Percentiles rank a stretch among this genome's conserved stretches.
Conservation (phyloP, 2,797 vertebrate species). For the Malacoctenus gilli region DNA sequence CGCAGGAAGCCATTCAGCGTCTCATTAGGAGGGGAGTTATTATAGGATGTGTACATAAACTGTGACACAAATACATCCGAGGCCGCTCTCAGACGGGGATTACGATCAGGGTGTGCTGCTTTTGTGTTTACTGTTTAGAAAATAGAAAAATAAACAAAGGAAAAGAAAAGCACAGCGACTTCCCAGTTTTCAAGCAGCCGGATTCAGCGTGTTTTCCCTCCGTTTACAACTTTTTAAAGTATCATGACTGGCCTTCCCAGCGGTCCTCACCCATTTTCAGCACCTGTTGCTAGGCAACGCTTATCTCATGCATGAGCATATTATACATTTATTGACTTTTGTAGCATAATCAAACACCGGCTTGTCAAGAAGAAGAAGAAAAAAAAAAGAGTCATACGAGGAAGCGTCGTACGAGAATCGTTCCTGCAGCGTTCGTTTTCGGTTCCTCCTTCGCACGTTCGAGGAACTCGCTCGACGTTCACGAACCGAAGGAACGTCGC, state of each 20-base stretch:
- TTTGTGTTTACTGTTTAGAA: too few relatives aligned
- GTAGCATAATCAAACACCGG: neutral
- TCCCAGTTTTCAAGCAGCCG: neutral
- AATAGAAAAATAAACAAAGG: too few relatives aligned
- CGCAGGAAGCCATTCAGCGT: neutral
- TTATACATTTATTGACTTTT: neutral
- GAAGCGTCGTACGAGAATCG: too few relatives aligned
- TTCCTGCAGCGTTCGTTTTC: too few relatives aligned
- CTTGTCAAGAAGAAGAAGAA: neutral
- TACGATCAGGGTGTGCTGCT: too few relatives aligned
- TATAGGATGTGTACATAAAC: neutral
- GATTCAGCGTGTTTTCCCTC: neutral
- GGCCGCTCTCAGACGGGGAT: too few relatives aligned
- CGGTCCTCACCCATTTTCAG: neutral
- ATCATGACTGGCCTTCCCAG: neutral
- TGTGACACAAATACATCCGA: neutral
- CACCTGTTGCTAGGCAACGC: conserved; percentile 20
- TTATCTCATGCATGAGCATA: neutral
- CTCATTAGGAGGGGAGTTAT: neutral
- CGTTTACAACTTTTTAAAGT: neutral
- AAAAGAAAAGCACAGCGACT: neutral
- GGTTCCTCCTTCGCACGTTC: too few relatives aligned
- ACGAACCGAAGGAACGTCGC: too few relatives aligned
- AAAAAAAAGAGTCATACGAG: too few relatives aligned
- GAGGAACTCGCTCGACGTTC: too few relatives aligned